Evolutionary conservation across 2,113 vertebrate genomes (phyloP).

Genomic region (Onychostoma macrolepis): DNA sequence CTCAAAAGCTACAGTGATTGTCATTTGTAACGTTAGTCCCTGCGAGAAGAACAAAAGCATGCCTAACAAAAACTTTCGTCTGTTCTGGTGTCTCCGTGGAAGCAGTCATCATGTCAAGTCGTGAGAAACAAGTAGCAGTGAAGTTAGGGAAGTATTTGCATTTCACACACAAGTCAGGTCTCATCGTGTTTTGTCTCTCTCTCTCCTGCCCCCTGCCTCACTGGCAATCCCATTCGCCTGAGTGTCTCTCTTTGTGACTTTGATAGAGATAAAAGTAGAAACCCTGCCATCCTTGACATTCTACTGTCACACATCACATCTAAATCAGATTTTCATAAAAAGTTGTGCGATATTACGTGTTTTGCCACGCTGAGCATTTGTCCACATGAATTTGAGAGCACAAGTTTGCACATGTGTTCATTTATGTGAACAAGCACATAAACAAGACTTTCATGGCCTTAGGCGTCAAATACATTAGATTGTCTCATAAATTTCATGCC

Average conservation of each 20-base stretch:
- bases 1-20: background rate
- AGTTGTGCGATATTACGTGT: background rate
- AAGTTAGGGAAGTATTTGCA: slow-evolving; percentile 31
- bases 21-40: slow-evolving; percentile 23
- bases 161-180: slow-evolving; percentile 25
- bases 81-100: background rate
- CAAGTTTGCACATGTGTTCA: background rate
- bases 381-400: slow-evolving; percentile 14
- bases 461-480: background rate
- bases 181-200: background rate
- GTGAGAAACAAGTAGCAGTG: slow-evolving; percentile 3
- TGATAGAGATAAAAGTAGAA: slow-evolving; percentile 40
- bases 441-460: slow-evolving; percentile 14
- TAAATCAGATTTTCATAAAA: slow-evolving; percentile 30
- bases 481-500: slow-evolving; percentile 16
- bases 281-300: slow-evolving; percentile 18
- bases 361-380: slow-evolving; percentile 45
- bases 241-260: slow-evolving; percentile 17
- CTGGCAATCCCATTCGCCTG: background rate
- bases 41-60: background rate
- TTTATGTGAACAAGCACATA: background rate
- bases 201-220: slow-evolving; percentile 9
- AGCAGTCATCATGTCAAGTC: background rate
- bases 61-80: background rate
- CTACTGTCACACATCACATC: slow-evolving; percentile 26